Evolutionary conservation across 2,113 vertebrate species (phyloP).

Genomic region (Tringa solitaria): DNA sequence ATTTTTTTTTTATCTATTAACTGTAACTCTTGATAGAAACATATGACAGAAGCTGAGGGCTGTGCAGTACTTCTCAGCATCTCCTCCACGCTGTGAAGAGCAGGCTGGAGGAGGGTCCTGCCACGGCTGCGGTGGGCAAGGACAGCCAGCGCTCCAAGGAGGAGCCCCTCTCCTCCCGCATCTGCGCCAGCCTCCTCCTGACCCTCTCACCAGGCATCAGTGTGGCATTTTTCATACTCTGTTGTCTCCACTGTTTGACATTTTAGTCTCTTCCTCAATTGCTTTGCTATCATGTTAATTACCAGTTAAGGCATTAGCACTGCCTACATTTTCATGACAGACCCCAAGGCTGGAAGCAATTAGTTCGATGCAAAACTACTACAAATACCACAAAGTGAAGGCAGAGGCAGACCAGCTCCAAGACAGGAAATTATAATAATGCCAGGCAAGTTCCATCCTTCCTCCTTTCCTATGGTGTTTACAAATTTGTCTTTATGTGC

Average conservation of each 20-base stretch:
- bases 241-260: not conserved
- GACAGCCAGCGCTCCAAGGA: accelerated
- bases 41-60: not conserved
- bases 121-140: accelerated
- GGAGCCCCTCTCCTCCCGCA: not conserved
- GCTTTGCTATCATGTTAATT: slow-evolving; percentile 16
- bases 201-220: not conserved
- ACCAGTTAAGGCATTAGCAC: slow-evolving; percentile 40
- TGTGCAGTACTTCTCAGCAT: not conserved
- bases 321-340: slow-evolving; percentile 17
- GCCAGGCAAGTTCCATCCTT: not conserved
- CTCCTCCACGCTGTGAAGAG: not conserved
- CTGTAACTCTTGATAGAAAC: not conserved
- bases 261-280: not conserved
- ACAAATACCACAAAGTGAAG: not conserved
- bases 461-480: not conserved
- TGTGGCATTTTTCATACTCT: not conserved
- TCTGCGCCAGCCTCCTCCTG: not conserved
- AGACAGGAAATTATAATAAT: not conserved
- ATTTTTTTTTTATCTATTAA: not conserved
- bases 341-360: slow-evolving; percentile 5
- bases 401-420: not conserved
- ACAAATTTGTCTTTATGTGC: not conserved
- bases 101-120: not conserved
- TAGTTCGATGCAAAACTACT: slow-evolving; percentile 8